Percentiles rank a stretch among this genome's conserved stretches.
Conservation (phyloP, 1,140 invertebrate species). For the Pseudomyrmex gracilis region DNA sequence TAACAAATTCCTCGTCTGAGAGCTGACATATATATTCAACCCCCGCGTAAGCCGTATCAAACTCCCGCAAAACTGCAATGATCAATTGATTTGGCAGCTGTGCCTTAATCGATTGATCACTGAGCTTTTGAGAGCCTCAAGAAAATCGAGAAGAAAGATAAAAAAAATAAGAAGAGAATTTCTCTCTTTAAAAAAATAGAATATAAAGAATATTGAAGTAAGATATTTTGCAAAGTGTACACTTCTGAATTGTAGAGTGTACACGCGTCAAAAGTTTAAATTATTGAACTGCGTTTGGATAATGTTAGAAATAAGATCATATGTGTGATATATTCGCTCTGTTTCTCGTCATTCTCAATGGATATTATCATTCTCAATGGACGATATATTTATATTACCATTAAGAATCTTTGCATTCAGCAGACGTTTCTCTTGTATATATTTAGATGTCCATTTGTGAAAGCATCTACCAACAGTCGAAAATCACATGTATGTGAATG, state of each 20-base stretch:
- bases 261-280: neutral
- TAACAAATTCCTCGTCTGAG: slow-evolving; percentile 59
- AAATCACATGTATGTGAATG: no score
- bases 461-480: no score
- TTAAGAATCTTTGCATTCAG: neutral
- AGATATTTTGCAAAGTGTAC: no score
- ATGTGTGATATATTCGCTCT: neutral
- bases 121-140: neutral
- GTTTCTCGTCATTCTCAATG: slow-evolving; percentile 5
- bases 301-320: slow-evolving; percentile 35
- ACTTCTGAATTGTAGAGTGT: no score
- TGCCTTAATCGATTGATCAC: neutral
- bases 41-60: neutral
- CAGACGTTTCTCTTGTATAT: neutral
- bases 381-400: neutral
- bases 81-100: slow-evolving; percentile 7
- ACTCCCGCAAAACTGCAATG: slow-evolving; percentile 3
- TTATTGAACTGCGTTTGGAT: slow-evolving; percentile 14
- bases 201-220: no score
- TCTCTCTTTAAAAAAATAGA: no score
- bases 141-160: neutral
- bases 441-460: neutral
- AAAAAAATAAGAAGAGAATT: neutral
- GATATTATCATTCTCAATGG: slow-evolving; percentile 8
- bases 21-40: slow-evolving; percentile 34